These are phyloP conservation scores for Eumaeus atala DNA, from an alignment of 1,140 invertebrate species.

Conservation along the genomic window DNA sequence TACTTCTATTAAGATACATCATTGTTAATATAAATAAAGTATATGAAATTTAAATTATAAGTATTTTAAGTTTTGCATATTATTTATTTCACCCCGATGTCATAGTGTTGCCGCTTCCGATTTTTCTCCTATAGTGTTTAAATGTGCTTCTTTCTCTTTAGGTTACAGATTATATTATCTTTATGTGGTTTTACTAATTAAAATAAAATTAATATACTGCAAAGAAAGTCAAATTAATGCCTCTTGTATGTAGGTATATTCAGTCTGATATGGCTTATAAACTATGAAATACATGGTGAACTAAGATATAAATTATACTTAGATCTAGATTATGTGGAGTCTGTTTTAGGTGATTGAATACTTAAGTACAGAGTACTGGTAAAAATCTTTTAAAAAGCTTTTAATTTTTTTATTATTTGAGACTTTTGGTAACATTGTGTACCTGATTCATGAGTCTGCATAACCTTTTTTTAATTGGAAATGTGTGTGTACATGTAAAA, in stretches of 20 bases:
- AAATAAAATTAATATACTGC: neutral
- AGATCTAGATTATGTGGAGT: too few species aligned
- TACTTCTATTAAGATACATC: neutral
- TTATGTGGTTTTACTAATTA: neutral
- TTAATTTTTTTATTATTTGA: too few species aligned
- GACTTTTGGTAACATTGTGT: too few species aligned
- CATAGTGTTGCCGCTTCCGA: neutral
- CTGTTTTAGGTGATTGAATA: too few species aligned
- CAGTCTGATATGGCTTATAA: too few species aligned
- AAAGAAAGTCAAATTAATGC: neutral
- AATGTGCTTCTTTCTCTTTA: neutral
- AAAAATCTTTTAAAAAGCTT: too few species aligned
- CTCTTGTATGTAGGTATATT: neutral
- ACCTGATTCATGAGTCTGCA: too few species aligned
- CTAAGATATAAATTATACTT: too few species aligned
- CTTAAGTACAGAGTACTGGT: too few species aligned
- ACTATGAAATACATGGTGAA: too few species aligned
- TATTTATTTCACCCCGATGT: neutral
- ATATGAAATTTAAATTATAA: constrained; percentile 9
- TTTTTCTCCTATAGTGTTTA: neutral
- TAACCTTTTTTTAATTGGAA: too few species aligned
- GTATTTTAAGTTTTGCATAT: neutral
- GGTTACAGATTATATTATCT: neutral
- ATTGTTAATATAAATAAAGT: neutral
- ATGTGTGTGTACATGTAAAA: too few species aligned